These are phyloP conservation scores for Rhincodon typus DNA, from an alignment of 2,797 vertebrate species.

Conservation along the genomic window DNA sequence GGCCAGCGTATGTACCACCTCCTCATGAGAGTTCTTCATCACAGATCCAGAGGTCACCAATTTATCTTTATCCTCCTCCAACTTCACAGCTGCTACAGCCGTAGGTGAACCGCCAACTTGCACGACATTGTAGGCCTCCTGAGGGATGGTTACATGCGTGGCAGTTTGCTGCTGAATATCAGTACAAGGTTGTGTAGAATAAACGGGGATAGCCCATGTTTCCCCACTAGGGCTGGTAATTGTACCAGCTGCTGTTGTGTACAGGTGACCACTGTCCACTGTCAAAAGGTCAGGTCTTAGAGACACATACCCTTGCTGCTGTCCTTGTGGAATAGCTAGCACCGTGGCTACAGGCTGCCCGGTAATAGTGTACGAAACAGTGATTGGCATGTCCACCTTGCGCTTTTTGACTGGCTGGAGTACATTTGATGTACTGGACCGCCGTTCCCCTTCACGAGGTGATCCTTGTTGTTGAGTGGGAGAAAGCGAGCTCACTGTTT, in stretches of 20 bases:
- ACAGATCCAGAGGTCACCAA: conserved; percentile 68
- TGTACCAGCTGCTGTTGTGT: conserved; percentile 84
- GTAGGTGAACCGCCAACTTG: conserved; percentile 79
- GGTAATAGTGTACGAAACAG: conserved; percentile 88
- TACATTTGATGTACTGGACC: conserved; percentile 73
- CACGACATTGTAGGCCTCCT: conserved; percentile 86
- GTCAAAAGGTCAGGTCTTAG: conserved; percentile 89
- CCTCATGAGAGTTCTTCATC: conserved; percentile 81
- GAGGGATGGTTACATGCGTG: conserved; percentile 92
- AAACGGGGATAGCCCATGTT: conserved; percentile 97
- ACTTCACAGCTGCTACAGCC: conserved; percentile 69
- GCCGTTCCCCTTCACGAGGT: conserved; percentile 77
- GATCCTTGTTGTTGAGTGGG: conserved; percentile 81
- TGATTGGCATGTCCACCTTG: conserved; percentile 95
- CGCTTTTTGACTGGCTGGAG: conserved; percentile 94
- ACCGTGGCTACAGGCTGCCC: conserved; percentile 92
- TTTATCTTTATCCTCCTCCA: conserved; percentile 86
- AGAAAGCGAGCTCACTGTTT: conserved; percentile 82
- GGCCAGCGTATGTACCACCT: conserved; percentile 86
- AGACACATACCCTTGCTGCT: conserved; percentile 93
- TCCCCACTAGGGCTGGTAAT: conserved; percentile 95
- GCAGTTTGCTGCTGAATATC: conserved; percentile 83
- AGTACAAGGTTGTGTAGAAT: conserved; percentile 76
- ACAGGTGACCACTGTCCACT: conserved; percentile 93
- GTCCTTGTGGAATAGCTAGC: conserved; percentile 87